Conservation (phyloP, 2,113 vertebrate genomes). For the Pycnonotus jocosus region DNA sequence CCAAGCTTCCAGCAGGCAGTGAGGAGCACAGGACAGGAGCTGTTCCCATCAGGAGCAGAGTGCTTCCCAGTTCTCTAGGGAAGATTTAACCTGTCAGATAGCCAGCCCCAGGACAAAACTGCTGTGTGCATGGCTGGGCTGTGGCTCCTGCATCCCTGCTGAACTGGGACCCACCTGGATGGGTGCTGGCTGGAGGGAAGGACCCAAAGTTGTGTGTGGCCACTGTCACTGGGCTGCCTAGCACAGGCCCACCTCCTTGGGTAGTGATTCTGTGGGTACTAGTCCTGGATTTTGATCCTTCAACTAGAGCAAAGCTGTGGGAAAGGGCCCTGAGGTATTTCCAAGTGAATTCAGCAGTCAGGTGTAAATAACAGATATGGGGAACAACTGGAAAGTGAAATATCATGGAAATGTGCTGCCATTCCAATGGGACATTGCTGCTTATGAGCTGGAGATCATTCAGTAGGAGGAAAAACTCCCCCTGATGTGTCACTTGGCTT, state of each 20-base stretch:
- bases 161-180: fast-evolving
- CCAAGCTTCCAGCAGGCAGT: background rate
- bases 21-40: background rate
- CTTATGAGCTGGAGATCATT: background rate
- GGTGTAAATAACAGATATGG: background rate
- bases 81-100: background rate
- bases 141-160: background rate
- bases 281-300: background rate
- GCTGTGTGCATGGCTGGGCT: background rate
- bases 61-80: background rate
- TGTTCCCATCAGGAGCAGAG: background rate
- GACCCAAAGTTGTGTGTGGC: background rate
- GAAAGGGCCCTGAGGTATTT: background rate
- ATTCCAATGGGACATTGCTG: background rate
- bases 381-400: background rate
- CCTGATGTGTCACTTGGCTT: background rate
- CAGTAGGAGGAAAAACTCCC: background rate
- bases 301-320: background rate
- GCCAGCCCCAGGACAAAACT: background rate
- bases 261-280: background rate
- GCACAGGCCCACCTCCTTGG: too few species aligned
- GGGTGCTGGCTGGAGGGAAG: too few species aligned
- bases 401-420: background rate
- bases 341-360: background rate
- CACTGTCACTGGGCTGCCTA: background rate